Base-by-base conservation (phyloP, 2,888 invertebrate genomes). In the Yponomeuta evonymella region DNA sequence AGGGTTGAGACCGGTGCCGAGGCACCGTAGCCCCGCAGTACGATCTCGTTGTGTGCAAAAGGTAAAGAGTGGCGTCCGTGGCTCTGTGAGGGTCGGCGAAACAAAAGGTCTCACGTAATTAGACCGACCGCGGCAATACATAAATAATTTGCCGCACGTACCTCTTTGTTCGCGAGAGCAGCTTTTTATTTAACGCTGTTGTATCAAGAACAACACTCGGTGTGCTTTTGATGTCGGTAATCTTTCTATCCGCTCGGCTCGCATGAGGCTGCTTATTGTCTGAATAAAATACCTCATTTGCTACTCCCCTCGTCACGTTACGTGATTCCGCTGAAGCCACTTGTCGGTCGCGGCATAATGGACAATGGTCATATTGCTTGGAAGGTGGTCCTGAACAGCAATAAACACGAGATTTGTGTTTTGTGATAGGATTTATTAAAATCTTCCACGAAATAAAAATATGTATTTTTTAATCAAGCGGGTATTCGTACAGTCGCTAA, bases 141-240 rank as follows among this genome's bases (percentile, higher is more conserved):
- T 91, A 90, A 90, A 90, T 90, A 90, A 91, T 91, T 91, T 90
- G 88, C 87, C 87, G 86, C 90, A 90, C 90, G 90, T 90, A 86
- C 84, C 85, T 82, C 89, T 90, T 91, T 91, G 90, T 89, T 89
- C 86, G 75, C 74, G 74, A 81, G 81, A 84, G 85, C 88, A 86
- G 87, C 85, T 88, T 90, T 90, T 89, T 89, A 90, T 90, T 89
- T 88, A 88, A 88, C 84, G 83, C 85, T 86, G 84, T 87, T 86
- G 86, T 88, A 89, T 87, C 84, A 86, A 85, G 87, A 87, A 87
- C 83, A 88, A 83, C 89, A 88, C 85, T 58, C 51, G 15, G 51
- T 58, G 82, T 81, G 84, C 84, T 86, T 84, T 85, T 88, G 86
- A 88, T 85, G 83, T 81, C 79, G 76, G 80, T 84, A 83, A 84